Percentiles rank a stretch among this genome's conserved stretches.
These are phyloP conservation scores for Nebria salina DNA, from an alignment of 2,888 invertebrate genomes.

Conservation along the genomic window DNA sequence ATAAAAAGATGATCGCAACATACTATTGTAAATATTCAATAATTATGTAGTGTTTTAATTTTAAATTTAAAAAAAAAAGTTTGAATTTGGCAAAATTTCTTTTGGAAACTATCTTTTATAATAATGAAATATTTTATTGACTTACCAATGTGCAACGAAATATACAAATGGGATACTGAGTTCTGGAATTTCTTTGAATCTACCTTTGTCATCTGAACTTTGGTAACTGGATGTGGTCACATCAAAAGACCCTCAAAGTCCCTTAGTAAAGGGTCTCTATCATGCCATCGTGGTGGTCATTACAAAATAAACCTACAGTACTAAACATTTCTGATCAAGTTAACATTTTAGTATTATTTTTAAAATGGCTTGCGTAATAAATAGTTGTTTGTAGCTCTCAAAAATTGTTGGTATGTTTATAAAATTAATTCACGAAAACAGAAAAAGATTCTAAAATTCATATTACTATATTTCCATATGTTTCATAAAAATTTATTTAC, in stretches of 20 bases:
- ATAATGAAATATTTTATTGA: not conserved
- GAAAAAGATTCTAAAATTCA: no score
- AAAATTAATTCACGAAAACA: no score
- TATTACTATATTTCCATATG: no score
- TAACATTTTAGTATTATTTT: no score
- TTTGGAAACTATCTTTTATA: not conserved
- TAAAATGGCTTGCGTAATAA: no score
- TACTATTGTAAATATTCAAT: no score
- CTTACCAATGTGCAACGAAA: not conserved
- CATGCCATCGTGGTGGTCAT: not conserved
- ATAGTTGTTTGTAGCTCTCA: no score
- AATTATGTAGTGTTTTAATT: no score
- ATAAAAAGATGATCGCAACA: no score
- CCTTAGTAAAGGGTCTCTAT: constrained; percentile 12
- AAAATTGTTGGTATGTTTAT: no score
- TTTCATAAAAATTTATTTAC: no score
- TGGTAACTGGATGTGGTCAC: constrained; percentile 40
- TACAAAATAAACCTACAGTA: not conserved
- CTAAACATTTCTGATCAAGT: not conserved
- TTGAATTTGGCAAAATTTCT: not conserved
- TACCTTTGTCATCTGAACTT: constrained; percentile 29
- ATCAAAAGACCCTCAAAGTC: constrained; percentile 38
- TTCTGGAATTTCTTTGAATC: constrained; percentile 35
- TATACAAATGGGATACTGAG: not conserved
- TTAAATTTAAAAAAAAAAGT: no score